Percentiles rank a stretch among this genome's conserved stretches.
Evolutionary conservation across 2,888 invertebrate species (phyloP).

Genomic region (Leptarthrus brevirostris): DNA sequence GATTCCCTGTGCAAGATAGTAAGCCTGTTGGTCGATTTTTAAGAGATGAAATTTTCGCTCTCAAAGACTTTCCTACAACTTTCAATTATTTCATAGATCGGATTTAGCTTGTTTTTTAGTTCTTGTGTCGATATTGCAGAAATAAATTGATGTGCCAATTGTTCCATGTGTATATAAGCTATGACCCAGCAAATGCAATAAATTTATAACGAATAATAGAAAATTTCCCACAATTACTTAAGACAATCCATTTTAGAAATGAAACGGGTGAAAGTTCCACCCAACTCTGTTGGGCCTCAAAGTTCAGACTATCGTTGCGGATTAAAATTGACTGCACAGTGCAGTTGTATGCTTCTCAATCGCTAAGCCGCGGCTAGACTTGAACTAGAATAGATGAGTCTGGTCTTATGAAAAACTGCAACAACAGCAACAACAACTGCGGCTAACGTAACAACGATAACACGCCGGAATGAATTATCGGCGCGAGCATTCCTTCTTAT

Average conservation of each 20-base stretch:
- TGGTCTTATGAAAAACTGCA: conserved; percentile 22
- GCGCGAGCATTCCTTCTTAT: conserved; percentile 33
- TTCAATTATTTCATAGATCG: no score
- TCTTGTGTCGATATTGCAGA: conserved; percentile 1
- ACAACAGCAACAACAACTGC: neutral
- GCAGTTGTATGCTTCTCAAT: conserved; percentile 7
- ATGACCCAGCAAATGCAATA: conserved; percentile 25
- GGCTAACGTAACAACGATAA: conserved; percentile 25
- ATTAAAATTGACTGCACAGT: conserved; percentile 22
- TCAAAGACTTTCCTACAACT: no score
- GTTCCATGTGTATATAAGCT: conserved; percentile 28
- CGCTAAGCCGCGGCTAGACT: neutral
- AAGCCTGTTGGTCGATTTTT: no score
- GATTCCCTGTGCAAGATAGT: no score
- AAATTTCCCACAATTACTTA: conserved; percentile 43
- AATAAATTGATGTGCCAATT: conserved; percentile 37
- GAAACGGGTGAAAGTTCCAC: conserved; percentile 26
- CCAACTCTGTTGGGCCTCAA: neutral
- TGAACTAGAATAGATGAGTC: conserved; percentile 38
- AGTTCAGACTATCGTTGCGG: conserved; percentile 10
- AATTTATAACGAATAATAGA: conserved; percentile 37
- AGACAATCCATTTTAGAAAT: conserved; percentile 19
- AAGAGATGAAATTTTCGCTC: no score
- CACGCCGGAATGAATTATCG: conserved; percentile 40
- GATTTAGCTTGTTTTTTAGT: neutral